Evolutionary conservation across 1,140 invertebrate species (phyloP).

Genomic region (Charaxes varanes): DNA sequence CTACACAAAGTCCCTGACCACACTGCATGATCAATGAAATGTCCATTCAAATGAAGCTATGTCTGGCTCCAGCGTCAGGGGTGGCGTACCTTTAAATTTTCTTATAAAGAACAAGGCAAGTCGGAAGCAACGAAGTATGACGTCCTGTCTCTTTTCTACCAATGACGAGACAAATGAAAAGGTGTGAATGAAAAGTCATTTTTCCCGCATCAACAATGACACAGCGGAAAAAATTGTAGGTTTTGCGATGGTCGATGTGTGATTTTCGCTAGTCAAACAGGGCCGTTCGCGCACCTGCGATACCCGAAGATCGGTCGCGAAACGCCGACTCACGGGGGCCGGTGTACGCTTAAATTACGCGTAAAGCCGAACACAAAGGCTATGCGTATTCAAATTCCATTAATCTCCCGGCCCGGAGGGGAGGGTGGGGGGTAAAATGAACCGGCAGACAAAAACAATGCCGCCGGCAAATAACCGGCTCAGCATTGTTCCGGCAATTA

Average conservation of each 20-base stretch:
- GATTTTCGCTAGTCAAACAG: constrained; percentile 45
- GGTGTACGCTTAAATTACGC: constrained; percentile 68
- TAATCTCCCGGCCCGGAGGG: constrained; percentile 63
- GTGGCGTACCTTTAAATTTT: constrained; percentile 1
- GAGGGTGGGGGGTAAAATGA: constrained; percentile 68
- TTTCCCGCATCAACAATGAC: constrained; percentile 41
- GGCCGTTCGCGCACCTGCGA: constrained; percentile 50
- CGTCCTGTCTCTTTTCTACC: constrained; percentile 15
- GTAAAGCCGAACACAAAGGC: constrained; percentile 71
- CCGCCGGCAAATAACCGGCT: constrained; percentile 71
- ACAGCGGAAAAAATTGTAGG: constrained; percentile 28
- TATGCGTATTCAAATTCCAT: constrained; percentile 74
- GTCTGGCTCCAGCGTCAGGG: no score
- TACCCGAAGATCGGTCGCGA: constrained; percentile 52
- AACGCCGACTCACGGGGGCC: constrained; percentile 63
- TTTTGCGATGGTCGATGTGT: constrained; percentile 33
- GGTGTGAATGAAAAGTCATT: constrained; percentile 38
- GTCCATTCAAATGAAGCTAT: no score
- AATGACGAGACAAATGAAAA: constrained; percentile 32
- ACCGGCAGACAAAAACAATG: constrained; percentile 73
- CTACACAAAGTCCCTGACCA: no score
- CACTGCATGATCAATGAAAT: no score
- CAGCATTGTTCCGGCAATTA: constrained; percentile 74
- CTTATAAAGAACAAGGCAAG: constrained; percentile 1
- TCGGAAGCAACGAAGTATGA: no score